Evolutionary conservation across 2,797 vertebrate genomes (phyloP), one percentile per base, ranked within the genome.

Genomic region (Characodon lateralis): DNA sequence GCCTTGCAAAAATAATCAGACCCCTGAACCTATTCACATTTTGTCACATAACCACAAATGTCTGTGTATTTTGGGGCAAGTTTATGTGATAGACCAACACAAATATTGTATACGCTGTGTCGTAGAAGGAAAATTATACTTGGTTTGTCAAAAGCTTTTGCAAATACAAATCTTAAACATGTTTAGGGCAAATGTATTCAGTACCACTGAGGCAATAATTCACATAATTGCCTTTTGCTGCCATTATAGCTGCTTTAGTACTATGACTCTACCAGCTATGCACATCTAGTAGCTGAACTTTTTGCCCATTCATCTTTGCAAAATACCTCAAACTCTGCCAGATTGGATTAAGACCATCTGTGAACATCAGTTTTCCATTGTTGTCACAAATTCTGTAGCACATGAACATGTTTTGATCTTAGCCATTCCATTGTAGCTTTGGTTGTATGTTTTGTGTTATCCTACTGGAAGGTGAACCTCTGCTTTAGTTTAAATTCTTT

Each of bases 1-100:
- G 2, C 39, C 39, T 68, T 68, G 14, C 65, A 41, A 39, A 68
- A 68, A 68, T 68, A 41, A 66, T 66, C 63, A 66, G 22, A 66
- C 63, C 63, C 63, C 35, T 13, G 10, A 66, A 41, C 22, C 35
- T 41, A 41, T 66, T 66, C 35, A 41, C 35, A 41, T 41, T 66
- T 41, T 66, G 35, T 66, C 39, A 66, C 22, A 14, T 66, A 68
- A n/a, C 41, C 65, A 68, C 39, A 43, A 41, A 68, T 39, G 24
- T 68, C 22, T 43, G 22, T 14, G 39, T 43, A n/a, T 66, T 68
- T 43, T 43, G 39, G 65, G 39, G 4, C 3, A 12, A 43, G 24
- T 68, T 43, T 24, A n/a, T 43, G 39, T 68, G 24, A n/a, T 4
- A 68, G 39, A n/a, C 20, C 20, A 43, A 12, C 35, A 66, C 35